Percentiles rank a stretch among this genome's conserved stretches.
These are phyloP conservation scores for Isurus oxyrinchus DNA, from an alignment of 2,113 vertebrate species.

Conservation along the genomic window DNA sequence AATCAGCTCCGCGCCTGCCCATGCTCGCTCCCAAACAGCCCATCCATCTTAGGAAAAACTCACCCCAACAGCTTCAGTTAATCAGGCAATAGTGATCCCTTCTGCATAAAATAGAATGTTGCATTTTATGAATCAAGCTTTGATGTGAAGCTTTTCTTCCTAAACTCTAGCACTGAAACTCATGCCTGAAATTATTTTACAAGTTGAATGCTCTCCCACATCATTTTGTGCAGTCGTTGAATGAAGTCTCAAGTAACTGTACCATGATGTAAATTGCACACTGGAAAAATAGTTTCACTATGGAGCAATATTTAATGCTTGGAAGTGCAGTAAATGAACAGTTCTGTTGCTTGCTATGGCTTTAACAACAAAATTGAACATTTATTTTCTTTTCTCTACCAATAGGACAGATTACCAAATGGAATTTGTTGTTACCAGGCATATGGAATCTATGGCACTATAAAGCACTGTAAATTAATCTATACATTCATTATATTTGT, in stretches of 20 bases:
- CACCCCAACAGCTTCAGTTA: too few relatives aligned
- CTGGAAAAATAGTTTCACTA: too few relatives aligned
- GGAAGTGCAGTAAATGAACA: not conserved
- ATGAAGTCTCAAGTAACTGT: not conserved
- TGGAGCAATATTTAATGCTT: not conserved
- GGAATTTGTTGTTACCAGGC: not conserved
- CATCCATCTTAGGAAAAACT: too few relatives aligned
- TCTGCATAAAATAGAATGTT: not conserved
- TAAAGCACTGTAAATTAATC: not conserved
- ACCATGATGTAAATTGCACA: not conserved
- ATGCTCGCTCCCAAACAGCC: too few relatives aligned
- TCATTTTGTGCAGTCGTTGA: not conserved
- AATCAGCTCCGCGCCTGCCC: too few relatives aligned
- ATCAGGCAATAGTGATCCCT: not conserved
- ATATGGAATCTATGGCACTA: too few relatives aligned
- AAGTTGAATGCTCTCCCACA: not conserved
- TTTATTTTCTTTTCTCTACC: not conserved
- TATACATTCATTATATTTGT: not conserved
- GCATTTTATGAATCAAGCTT: not conserved
- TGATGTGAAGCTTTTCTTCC: not conserved
- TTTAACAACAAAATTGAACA: not conserved
- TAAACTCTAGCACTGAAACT: not conserved
- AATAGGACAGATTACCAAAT: not conserved
- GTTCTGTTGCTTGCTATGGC: not conserved
- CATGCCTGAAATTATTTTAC: not conserved